Percentiles rank a stretch among this genome's conserved stretches.
phyloP scores from a whole-genome alignment of 2,113 vertebrate genomes.

The Coptodon rendalli region DNA sequence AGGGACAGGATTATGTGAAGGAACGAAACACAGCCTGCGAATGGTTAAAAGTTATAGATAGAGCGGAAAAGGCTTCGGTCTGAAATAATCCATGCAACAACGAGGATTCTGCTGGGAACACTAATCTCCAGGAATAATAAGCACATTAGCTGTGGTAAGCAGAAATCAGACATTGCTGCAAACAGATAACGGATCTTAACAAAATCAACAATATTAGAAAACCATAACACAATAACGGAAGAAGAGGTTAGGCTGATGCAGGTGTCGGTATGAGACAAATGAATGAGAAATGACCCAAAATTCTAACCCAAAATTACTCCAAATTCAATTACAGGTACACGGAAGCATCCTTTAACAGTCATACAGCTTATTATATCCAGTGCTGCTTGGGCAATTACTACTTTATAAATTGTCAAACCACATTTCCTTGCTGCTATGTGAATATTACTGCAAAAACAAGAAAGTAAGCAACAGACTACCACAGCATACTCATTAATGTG shows the following conservation, averaged over 20 bases:
- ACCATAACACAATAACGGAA: background rate
- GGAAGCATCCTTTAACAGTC: background rate
- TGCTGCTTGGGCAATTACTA: background rate
- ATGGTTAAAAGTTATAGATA: background rate
- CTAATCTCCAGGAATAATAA: constrained; percentile 5
- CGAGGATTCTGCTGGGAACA: background rate
- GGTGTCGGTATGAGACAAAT: background rate
- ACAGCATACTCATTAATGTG: background rate
- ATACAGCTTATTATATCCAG: background rate
- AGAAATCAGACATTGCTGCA: background rate
- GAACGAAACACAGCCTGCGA: background rate
- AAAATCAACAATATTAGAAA: background rate
- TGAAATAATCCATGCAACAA: background rate
- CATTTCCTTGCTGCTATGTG: background rate
- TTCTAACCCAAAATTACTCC: background rate
- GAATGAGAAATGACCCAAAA: background rate
- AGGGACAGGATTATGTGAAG: background rate
- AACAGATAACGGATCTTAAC: background rate
- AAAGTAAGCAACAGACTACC: background rate
- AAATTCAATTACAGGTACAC: background rate
- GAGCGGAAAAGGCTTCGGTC: background rate
- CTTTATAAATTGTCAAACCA: background rate
- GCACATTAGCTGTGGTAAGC: background rate
- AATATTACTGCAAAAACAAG: background rate
- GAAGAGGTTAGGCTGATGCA: background rate